phyloP scores from a whole-genome alignment of 2,113 vertebrate species.

The Tretioscincus oriximinensis region DNA sequence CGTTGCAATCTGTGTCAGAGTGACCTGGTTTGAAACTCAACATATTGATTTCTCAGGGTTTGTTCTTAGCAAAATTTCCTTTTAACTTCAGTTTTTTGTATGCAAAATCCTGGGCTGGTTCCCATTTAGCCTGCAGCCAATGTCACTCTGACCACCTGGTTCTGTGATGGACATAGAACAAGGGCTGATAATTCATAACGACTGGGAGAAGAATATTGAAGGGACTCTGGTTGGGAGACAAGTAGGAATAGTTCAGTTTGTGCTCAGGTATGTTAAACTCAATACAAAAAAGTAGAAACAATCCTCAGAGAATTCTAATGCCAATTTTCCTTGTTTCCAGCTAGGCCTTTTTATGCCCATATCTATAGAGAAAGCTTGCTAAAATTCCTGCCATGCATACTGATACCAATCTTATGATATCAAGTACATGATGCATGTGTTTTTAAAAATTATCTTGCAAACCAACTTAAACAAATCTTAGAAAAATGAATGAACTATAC shows the following conservation, averaged over 20 bases:
- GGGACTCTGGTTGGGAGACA: not conserved
- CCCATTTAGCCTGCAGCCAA: not conserved
- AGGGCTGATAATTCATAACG: not conserved
- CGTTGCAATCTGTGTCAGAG: not conserved
- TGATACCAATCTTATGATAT: too few relatives aligned
- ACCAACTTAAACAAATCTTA: too few relatives aligned
- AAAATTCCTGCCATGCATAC: too few relatives aligned
- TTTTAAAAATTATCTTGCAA: too few relatives aligned
- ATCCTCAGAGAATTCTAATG: not conserved
- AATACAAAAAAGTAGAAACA: not conserved
- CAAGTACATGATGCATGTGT: too few relatives aligned
- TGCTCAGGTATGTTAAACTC: not conserved
- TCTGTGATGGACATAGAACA: not conserved
- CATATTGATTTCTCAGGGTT: not conserved
- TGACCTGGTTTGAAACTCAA: not conserved
- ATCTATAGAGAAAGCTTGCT: too few relatives aligned
- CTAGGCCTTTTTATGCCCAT: too few relatives aligned
- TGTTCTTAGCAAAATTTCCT: not conserved
- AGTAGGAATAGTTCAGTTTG: not conserved
- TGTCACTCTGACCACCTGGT: conserved; percentile 7
- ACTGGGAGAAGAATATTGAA: not conserved
- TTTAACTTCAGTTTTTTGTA: not conserved
- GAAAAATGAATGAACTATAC: too few relatives aligned
- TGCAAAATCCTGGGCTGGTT: not conserved
- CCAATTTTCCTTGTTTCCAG: not conserved